phyloP scores from a whole-genome alignment of 2,888 invertebrate species.

The Amblyjoppa proteus region DNA sequence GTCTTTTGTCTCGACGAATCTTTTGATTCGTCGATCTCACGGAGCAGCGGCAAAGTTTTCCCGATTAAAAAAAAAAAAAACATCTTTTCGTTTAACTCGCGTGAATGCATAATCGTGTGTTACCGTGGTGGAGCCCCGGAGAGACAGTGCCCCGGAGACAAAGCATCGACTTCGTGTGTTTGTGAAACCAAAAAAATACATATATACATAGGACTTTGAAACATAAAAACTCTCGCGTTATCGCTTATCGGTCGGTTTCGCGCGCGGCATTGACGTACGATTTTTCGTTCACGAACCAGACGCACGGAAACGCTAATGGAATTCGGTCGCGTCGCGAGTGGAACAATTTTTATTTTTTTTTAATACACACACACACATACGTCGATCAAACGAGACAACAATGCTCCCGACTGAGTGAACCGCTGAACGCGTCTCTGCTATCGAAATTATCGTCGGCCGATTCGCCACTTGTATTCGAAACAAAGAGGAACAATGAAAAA shows the following conservation, averaged over 20 bases:
- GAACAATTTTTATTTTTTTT: not conserved
- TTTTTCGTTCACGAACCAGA: constrained; percentile 4
- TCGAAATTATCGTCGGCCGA: not conserved
- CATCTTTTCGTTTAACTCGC: not conserved
- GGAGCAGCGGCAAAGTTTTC: not conserved
- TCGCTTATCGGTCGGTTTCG: constrained; percentile 12
- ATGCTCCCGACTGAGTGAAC: not conserved
- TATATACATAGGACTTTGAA: not conserved
- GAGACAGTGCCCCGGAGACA: not conserved
- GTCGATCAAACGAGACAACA: not conserved
- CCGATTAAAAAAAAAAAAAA: not conserved
- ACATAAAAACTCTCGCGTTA: constrained; percentile 16
- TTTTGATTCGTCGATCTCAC: not conserved
- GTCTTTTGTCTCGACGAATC: not conserved
- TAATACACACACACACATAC: not conserved
- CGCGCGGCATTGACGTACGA: constrained; percentile 18
- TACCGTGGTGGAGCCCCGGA: constrained; percentile 31
- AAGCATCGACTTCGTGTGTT: constrained; percentile 3
- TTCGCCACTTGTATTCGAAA: not conserved
- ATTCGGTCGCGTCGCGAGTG: constrained; percentile 3
- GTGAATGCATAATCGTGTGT: constrained; percentile 14
- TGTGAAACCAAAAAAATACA: constrained; percentile 1
- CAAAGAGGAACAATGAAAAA: not conserved
- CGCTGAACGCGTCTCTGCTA: not conserved
- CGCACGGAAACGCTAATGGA: constrained; percentile 11